These are phyloP conservation scores for Gyps fulvus DNA, from an alignment of 2,113 vertebrate genomes.

Conservation along the genomic window DNA sequence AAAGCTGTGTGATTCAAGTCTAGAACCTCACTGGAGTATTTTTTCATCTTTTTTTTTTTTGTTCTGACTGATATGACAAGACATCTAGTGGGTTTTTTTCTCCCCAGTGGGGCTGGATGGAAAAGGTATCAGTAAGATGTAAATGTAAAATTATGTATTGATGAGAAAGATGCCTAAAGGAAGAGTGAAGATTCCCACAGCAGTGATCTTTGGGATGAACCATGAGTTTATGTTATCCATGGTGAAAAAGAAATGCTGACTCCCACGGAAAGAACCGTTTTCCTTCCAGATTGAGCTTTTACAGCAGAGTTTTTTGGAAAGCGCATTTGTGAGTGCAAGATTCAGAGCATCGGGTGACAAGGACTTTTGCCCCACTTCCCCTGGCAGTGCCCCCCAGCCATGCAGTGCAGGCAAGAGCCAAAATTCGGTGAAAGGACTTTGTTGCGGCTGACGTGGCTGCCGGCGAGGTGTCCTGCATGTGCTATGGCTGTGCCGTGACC, in stretches of 20 bases:
- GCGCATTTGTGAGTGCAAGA: not conserved
- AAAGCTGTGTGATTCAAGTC: not conserved
- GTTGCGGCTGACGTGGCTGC: fast-evolving
- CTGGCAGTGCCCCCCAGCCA: not conserved
- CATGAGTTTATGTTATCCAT: not conserved
- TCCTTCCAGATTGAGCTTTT: not conserved
- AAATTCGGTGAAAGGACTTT: fast-evolving
- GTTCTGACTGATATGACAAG: not conserved
- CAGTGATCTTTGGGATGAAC: not conserved
- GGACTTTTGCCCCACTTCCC: not conserved
- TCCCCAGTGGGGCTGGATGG: not conserved
- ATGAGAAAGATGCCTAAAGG: not conserved
- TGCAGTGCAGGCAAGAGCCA: not conserved
- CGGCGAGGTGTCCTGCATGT: fast-evolving
- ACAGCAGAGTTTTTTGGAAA: not conserved
- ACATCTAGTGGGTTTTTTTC: not conserved
- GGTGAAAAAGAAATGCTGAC: not conserved
- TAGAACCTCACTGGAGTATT: not conserved
- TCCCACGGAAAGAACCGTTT: fast-evolving
- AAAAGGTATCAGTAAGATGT: not conserved
- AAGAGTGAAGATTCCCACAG: not conserved
- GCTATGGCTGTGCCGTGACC: fast-evolving
- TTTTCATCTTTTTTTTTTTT: not conserved
- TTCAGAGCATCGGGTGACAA: not conserved
- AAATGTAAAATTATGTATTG: not conserved